Evolutionary conservation across 2,113 vertebrate species (phyloP), one percentile per base, ranked within the genome.

Genomic region (Petrocephalus microphthalmus): DNA sequence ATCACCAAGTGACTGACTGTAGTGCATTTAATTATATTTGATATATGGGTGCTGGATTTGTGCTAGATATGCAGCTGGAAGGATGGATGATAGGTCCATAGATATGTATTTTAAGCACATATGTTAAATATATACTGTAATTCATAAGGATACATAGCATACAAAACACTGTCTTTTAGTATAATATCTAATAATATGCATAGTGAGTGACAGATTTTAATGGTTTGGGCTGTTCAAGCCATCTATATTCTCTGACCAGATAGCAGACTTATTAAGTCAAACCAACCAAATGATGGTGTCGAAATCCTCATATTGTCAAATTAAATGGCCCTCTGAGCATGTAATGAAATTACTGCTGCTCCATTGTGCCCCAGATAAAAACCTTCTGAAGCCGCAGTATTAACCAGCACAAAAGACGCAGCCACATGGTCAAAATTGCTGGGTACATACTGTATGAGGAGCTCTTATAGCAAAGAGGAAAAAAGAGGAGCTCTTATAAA

Each of bases 331-430:
- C 11, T n/a, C 22, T 49, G 47, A 49, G 42, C 81, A 51, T 84
- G 81, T 84, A 84, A 78, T 78, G 71, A 78, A 78, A 78, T 78
- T 78, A 78, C 71, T 78, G 71, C 71, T 78, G 71, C 33, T 78
- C 42, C 47, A n/a, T 51, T 84, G 37, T 45, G 17, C 37, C 47
- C 42, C 20, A 84, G 47, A 84, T 84, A 51, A 84, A 84, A 84
- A 51, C 47, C 20, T 5, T 51, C 45, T 84, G 81, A 49, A 84
- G 47, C 81, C 0, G 33, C 29, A 7, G 33, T 37, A 78, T 42
- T 78, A 78, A 78, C 71, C 33, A 78, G 71, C 19, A 78, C 71
- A 78, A 78, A 78, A 42, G 71, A 42, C 17, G 29, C 71, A 78
- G 15, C 71, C 71, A 78, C 29, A 42, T 0, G 71, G 71, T 17